phyloP scores from a whole-genome alignment of 2,113 vertebrate genomes.

The Mixornis gularis region DNA sequence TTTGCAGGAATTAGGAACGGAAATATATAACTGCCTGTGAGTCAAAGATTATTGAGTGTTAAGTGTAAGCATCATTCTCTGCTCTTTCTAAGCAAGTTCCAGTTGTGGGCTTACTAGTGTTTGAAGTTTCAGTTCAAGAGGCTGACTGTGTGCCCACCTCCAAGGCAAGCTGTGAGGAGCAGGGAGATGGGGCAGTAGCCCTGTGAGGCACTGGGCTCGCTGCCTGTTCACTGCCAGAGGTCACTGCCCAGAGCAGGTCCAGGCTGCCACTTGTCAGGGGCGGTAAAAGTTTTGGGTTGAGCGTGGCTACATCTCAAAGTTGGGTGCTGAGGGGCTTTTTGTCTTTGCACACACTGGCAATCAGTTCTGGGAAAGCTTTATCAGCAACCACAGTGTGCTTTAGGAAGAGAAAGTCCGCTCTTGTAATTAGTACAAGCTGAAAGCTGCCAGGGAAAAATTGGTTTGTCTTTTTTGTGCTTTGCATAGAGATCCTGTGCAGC shows the following conservation, averaged over 20 bases:
- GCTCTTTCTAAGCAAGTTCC: not conserved
- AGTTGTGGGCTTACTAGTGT: not conserved
- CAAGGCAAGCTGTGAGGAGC: not conserved
- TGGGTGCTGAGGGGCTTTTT: not conserved
- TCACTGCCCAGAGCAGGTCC: not conserved
- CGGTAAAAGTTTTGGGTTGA: not conserved
- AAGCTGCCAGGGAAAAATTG: not conserved
- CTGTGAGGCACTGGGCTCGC: not conserved
- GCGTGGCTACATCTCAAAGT: not conserved
- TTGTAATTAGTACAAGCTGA: not conserved
- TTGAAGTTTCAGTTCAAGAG: not conserved
- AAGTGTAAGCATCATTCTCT: not conserved
- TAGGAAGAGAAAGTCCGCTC: not conserved
- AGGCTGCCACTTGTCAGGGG: not conserved
- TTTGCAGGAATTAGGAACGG: not conserved
- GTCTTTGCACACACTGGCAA: not conserved
- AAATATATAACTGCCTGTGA: accelerated
- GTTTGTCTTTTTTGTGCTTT: not conserved
- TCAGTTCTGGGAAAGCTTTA: not conserved
- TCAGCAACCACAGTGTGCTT: not conserved
- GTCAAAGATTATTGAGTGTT: not conserved
- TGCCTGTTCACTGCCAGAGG: not conserved
- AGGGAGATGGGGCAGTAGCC: not conserved
- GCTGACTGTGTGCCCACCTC: not conserved
- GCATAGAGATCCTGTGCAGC: not conserved